These are phyloP conservation scores for Aphidius gifuensis DNA, from an alignment of 1,140 invertebrate genomes.

Conservation along the genomic window DNA sequence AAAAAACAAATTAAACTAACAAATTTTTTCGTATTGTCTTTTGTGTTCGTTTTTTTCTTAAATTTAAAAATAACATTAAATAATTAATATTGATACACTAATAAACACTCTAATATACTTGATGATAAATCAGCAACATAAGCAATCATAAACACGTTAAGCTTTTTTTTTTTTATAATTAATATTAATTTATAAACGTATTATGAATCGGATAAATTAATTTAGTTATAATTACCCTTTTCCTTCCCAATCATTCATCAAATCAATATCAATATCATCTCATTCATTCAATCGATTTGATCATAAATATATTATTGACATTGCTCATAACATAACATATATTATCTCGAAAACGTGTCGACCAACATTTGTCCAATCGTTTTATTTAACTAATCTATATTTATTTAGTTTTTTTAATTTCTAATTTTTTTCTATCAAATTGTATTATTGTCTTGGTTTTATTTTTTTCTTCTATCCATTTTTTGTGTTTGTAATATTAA, in stretches of 20 bases:
- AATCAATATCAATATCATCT: constrained; percentile 10
- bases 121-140: constrained; percentile 18
- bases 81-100: constrained; percentile 4
- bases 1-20: too few species aligned
- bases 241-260: constrained; percentile 15
- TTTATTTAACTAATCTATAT: too few species aligned
- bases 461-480: not conserved
- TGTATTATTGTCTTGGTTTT: not conserved
- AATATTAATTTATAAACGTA: constrained; percentile 10
- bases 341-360: too few species aligned
- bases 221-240: not conserved
- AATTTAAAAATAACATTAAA: not conserved
- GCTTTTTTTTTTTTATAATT: not conserved
- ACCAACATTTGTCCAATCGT: not conserved
- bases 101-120: constrained; percentile 20
- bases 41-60: not conserved
- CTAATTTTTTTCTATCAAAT: not conserved
- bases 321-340: too few species aligned
- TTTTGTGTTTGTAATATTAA: not conserved
- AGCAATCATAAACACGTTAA: constrained; percentile 7
- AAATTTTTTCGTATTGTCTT: too few species aligned
- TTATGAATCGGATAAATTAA: not conserved
- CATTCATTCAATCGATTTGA: constrained; percentile 24
- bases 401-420: not conserved
- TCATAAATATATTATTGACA: not conserved